Base-by-base conservation (phyloP, 2,797 vertebrate species). In the Odontamblyopus lacepedii region DNA sequence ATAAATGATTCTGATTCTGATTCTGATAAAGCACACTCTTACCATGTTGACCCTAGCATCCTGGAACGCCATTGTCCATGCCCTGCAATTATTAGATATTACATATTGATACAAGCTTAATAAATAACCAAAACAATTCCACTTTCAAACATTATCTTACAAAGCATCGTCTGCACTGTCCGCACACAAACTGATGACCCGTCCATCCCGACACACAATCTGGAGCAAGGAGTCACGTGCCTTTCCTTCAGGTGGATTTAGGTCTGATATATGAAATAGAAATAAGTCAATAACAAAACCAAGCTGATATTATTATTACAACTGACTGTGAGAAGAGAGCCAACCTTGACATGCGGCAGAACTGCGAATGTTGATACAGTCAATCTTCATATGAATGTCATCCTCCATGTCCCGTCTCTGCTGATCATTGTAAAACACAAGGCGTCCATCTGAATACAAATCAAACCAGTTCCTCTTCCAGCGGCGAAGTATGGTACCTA, bases 401-500 rank as follows among this genome's bases (percentile, higher is more conserved):
- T 98, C 98, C 81, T 98, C 97, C 80, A 98, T 80, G 78, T 96
- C 96, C 11, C 88, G 92, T 6, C 96, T 92, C 8, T 93, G 93
- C 72, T 96, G 95, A 72, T 98, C 95, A 44, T 95, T 95, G 4
- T 97, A 98, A 89, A 97, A 98, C 73, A 97, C 92, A 15, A 99
- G 91, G 19, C 95, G 94, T 18, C 97, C 96, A 27, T 97, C 95
- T 35, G 95, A 94, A 96, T 96, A 98, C 63, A 99, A 81, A 82
- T 98, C 97, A 91, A 99, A 98, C 97, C 97, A 99, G 87, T 98
- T 99, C 87, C 90, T 97, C 86, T 99, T 98, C 98, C 98, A 99
- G 0, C 97, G 94, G 16, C 96, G 96, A 85, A 99, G 85, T 85
- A 99, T 98, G 62, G 96, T 98, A 77, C 98, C 98, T 99, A 8